These are phyloP conservation scores for Bombycilla garrulus DNA, from an alignment of 2,113 vertebrate genomes.

Conservation along the genomic window DNA sequence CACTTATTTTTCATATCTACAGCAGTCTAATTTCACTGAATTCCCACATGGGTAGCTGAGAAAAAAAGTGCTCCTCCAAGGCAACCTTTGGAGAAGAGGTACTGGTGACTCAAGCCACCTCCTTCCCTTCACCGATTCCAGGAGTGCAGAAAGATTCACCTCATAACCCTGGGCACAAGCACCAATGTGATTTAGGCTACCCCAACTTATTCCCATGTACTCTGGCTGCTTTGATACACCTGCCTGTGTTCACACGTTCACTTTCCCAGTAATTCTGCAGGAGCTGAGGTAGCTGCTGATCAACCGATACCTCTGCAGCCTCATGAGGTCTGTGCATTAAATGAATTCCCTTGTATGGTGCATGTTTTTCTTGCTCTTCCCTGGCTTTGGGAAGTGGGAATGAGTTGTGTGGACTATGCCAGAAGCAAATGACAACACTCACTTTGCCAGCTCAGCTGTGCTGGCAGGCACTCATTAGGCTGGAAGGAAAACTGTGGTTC, in stretches of 20 bases:
- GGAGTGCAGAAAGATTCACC: background rate
- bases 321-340: background rate
- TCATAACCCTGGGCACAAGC: background rate
- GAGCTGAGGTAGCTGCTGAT: background rate
- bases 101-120: background rate
- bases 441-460: conserved; percentile 60
- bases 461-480: conserved; percentile 54
- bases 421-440: conserved; percentile 46
- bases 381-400: background rate
- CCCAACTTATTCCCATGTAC: background rate
- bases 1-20: background rate
- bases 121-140: background rate
- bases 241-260: background rate
- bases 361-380: conserved; percentile 2
- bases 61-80: background rate
- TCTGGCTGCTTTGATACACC: background rate
- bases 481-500: conserved; percentile 39
- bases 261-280: background rate
- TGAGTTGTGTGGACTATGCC: conserved; percentile 26
- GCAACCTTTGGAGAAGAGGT: background rate
- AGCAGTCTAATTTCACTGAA: background rate
- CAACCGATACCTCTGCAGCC: background rate
- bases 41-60: background rate
- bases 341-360: background rate
- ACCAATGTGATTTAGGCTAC: background rate